Conservation (phyloP, 2,797 vertebrate genomes). For the Danionella dracula region DNA sequence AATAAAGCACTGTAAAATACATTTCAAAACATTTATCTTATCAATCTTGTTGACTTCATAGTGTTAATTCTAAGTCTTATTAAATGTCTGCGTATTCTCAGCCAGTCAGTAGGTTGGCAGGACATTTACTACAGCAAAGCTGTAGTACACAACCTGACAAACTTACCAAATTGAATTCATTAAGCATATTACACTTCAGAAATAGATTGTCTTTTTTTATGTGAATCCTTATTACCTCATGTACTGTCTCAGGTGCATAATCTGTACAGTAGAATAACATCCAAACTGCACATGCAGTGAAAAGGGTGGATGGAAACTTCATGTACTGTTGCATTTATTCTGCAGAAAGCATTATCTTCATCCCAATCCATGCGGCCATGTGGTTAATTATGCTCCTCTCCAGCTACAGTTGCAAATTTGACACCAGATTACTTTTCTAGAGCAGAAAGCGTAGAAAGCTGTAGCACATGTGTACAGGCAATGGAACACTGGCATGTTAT, state of each 20-base stretch:
- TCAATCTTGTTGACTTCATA: too few relatives aligned
- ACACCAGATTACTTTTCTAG: conserved; percentile 19
- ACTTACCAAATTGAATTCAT: too few relatives aligned
- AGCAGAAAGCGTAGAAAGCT: not conserved
- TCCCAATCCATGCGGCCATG: not conserved
- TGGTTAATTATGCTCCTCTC: not conserved
- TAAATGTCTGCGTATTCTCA: too few relatives aligned
- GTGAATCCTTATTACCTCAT: conserved; percentile 7
- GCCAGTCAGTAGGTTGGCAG: too few relatives aligned
- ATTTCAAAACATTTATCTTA: too few relatives aligned
- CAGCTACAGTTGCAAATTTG: conserved; percentile 18
- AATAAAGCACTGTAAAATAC: too few relatives aligned
- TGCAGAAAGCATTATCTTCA: conserved; percentile 19
- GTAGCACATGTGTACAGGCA: conserved; percentile 24
- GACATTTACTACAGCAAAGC: conserved; percentile 1
- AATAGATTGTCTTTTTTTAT: too few relatives aligned
- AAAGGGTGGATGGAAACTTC: conserved; percentile 3
- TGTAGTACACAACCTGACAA: too few relatives aligned
- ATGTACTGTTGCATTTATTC: conserved; percentile 7
- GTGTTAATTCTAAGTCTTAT: too few relatives aligned
- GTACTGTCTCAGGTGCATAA: not conserved
- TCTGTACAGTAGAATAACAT: not conserved
- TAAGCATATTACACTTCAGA: too few relatives aligned
- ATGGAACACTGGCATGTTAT: conserved; percentile 29
- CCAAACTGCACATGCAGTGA: conserved; percentile 17